These are phyloP conservation scores for Murina feae DNA, from an alignment of 2,113 vertebrate genomes.

Conservation along the genomic window DNA sequence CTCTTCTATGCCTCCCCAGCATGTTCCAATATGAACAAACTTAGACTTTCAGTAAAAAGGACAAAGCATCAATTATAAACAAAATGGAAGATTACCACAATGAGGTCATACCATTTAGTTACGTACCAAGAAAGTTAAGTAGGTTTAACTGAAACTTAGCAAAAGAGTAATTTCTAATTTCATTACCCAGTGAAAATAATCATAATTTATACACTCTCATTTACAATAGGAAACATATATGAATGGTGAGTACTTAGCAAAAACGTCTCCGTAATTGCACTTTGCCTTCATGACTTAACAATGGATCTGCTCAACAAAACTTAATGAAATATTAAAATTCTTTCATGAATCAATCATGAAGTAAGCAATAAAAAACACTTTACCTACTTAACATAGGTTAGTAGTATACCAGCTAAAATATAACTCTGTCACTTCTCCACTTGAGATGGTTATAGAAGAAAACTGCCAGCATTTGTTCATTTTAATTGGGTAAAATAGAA, in stretches of 20 bases:
- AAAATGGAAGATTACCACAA: background rate
- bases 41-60: background rate
- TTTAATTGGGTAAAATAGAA: background rate
- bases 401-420: background rate
- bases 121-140: slow-evolving; percentile 22
- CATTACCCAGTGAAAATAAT: background rate
- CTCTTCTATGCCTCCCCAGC: background rate
- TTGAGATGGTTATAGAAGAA: background rate
- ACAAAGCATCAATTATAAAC: slow-evolving; percentile 19
- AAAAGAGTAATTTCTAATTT: slow-evolving; percentile 23
- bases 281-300: background rate
- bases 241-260: slow-evolving; percentile 24
- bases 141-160: background rate
- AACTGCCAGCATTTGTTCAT: background rate
- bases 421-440: background rate
- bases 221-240: background rate
- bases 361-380: background rate
- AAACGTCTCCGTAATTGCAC: background rate
- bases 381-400: slow-evolving; percentile 7
- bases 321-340: background rate
- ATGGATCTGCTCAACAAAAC: background rate
- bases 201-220: slow-evolving; percentile 9
- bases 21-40: background rate
- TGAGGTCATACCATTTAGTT: background rate
- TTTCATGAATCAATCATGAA: background rate